Base-by-base conservation (phyloP, 2,888 invertebrate species). In the Orgyia antiqua region DNA sequence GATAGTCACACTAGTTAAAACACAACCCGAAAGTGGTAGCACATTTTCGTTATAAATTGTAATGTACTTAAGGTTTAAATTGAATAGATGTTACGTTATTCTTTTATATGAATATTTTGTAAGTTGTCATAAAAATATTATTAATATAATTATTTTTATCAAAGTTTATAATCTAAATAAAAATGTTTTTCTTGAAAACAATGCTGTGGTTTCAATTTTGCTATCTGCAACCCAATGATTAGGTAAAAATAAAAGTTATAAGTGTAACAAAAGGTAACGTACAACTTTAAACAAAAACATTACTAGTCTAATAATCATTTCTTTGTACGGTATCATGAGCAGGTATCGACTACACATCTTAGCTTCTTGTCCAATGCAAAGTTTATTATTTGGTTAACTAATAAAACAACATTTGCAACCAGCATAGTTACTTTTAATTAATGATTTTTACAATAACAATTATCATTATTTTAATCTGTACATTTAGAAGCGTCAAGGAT, bases 151-250 rank as follows among this genome's bases (percentile, higher is more conserved):
- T 80, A 87, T 87, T 87, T 87, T 87, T 87, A 87, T 87, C 87
- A 87, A 87, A 87, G 87, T 87, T 87, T 87, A 87, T 87, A 87
- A 87, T 86, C 87, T 86, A 82, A 87, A 87, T 87, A 86, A 86
- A 87, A 83, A 84, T 78, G 82, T 83, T 84, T 86, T 87, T 82
- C 87, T 86, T 82, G 82, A 83, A 82, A 82, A 83, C 77, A 73
- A 70, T 59, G 50, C 40, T 41, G 40, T 60, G 36, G 64, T 69
- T 68, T 72, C 27, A 58, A 9, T 17, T 27, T 8, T 19, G 3
- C 13, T 3, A 13, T 10, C n/a, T n/a, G n/a, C n/a, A n/a, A n/a
- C n/a, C 8, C 1, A 3, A 20, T 9, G 4, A 11, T n/a, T 11
- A 7, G n/a, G 3, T 11, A 3, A n/a, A n/a, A n/a, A n/a, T n/a